phyloP scores from a whole-genome alignment of 2,888 invertebrate species.

The Tenodera sinensis region DNA sequence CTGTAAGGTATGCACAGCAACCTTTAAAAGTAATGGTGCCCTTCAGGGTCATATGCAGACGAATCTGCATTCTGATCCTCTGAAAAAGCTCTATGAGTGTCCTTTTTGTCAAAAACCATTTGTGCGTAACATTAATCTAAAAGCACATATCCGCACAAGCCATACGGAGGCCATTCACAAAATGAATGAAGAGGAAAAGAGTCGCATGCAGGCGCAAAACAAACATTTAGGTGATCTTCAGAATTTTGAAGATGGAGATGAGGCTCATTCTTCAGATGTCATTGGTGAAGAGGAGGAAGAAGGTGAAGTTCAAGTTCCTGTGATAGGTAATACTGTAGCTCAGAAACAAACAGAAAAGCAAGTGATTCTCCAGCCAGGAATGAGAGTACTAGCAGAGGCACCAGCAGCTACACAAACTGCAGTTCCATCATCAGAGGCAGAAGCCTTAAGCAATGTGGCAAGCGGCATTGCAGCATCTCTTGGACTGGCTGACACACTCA shows the following conservation, averaged over 20 bases:
- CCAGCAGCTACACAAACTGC: slow-evolving; percentile 37
- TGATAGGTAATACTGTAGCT: slow-evolving; percentile 29
- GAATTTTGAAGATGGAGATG: slow-evolving; percentile 31
- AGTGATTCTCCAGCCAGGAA: slow-evolving; percentile 33
- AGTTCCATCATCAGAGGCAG: slow-evolving; percentile 54
- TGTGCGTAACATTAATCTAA: slow-evolving; percentile 63
- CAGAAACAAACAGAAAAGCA: neutral
- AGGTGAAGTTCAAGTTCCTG: slow-evolving; percentile 33
- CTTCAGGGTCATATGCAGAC: slow-evolving; percentile 51
- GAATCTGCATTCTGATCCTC: slow-evolving; percentile 42
- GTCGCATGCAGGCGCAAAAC: slow-evolving; percentile 52
- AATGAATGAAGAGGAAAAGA: slow-evolving; percentile 50
- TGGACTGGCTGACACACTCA: slow-evolving; percentile 47
- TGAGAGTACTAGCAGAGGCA: slow-evolving; percentile 35
- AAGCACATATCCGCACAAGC: slow-evolving; percentile 63
- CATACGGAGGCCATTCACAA: slow-evolving; percentile 62
- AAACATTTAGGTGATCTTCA: slow-evolving; percentile 29
- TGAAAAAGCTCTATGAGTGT: slow-evolving; percentile 50
- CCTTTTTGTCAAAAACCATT: slow-evolving; percentile 74
- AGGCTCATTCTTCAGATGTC: slow-evolving; percentile 37
- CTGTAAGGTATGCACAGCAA: slow-evolving; percentile 53
- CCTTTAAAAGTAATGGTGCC: slow-evolving; percentile 45
- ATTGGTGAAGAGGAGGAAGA: slow-evolving; percentile 16
- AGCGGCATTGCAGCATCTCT: slow-evolving; percentile 56
- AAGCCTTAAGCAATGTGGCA: slow-evolving; percentile 54